phyloP scores from a whole-genome alignment of 2,113 vertebrate genomes.

The Lasiurus cinereus region DNA sequence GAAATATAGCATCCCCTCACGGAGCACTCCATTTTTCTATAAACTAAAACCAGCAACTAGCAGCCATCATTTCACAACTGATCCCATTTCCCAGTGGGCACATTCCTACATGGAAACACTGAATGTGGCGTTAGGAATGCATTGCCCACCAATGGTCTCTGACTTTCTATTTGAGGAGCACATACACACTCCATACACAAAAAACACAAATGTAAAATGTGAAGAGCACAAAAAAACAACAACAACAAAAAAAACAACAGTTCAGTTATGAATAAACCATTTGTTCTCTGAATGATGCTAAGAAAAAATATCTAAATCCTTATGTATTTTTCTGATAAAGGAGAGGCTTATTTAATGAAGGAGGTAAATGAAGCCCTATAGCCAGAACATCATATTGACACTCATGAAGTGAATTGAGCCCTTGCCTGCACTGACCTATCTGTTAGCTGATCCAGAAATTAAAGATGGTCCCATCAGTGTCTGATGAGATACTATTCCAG shows the following conservation, averaged over 20 bases:
- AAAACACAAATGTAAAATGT: neutral
- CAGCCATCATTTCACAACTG: neutral
- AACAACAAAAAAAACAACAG: neutral
- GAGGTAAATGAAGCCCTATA: neutral
- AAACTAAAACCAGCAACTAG: neutral
- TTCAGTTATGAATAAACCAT: neutral
- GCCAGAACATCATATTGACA: neutral
- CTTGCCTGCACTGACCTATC: neutral
- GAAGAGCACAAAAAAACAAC: no score
- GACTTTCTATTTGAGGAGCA: neutral
- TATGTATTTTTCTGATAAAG: neutral
- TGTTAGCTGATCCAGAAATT: neutral
- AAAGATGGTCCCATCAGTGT: neutral
- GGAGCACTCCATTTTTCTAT: neutral
- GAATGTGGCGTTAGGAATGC: neutral
- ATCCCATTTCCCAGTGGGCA: neutral
- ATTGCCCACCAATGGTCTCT: neutral
- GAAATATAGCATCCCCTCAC: fast-evolving
- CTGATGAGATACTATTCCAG: neutral
- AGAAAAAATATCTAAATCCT: neutral
- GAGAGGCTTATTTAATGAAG: neutral
- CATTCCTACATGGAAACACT: neutral
- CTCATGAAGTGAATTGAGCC: neutral
- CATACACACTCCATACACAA: neutral
- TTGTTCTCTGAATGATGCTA: neutral